phyloP scores from a whole-genome alignment of 35 echinoderm and acorn worm species.

The Lytechinus variegatus region DNA sequence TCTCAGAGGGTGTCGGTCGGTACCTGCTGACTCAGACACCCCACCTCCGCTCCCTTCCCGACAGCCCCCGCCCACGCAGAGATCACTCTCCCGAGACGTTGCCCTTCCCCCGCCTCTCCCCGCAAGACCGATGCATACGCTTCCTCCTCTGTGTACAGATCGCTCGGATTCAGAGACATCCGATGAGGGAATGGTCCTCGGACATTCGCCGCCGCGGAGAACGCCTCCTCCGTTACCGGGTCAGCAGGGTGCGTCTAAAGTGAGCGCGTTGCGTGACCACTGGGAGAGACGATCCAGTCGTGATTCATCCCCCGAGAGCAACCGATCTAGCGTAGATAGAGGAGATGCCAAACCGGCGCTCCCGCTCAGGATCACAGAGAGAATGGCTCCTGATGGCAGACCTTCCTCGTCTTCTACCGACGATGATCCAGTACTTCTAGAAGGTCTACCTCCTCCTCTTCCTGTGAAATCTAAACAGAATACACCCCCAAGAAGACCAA shows the following conservation, averaged over 20 bases:
- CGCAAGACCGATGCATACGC: not conserved
- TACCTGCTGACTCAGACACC: slow-evolving; percentile 5
- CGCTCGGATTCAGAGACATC: slow-evolving; percentile 27
- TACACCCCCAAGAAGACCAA: slow-evolving; percentile 16
- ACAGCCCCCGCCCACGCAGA: not conserved
- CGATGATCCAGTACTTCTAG: not conserved
- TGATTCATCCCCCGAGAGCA: slow-evolving; percentile 29
- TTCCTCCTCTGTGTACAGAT: not conserved
- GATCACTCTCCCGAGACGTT: not conserved
- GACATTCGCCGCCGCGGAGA: not conserved
- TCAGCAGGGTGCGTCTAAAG: not conserved
- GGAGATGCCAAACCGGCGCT: slow-evolving; percentile 25
- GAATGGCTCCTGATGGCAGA: slow-evolving; percentile 46
- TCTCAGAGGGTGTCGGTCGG: not conserved
- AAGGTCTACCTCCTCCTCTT: slow-evolving; percentile 58
- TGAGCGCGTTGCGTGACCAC: not conserved
- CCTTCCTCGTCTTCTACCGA: slow-evolving; percentile 27
- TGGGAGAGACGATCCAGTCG: slow-evolving; percentile 22
- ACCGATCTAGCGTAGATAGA: not conserved
- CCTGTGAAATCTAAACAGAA: slow-evolving; percentile 55
- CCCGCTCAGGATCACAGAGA: slow-evolving; percentile 44
- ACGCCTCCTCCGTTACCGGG: not conserved
- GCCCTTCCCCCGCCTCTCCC: slow-evolving; percentile 2
- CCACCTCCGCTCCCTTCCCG: slow-evolving; percentile 31
- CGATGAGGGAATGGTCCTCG: not conserved